phyloP scores from a whole-genome alignment of 2,888 invertebrate genomes.

The Epistrophella euchroma region DNA sequence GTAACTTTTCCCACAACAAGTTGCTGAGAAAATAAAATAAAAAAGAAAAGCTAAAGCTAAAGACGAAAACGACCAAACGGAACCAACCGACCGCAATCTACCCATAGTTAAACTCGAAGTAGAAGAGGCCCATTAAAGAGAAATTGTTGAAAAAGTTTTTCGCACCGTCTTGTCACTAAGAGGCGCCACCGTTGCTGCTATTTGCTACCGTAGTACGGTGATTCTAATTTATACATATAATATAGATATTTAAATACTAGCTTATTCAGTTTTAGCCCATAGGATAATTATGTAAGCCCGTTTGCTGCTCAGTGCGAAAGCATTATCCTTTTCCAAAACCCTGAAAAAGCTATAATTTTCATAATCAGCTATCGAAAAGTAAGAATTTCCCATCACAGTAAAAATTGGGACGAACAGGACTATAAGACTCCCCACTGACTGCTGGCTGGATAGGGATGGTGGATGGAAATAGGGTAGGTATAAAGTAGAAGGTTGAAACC shows the following conservation, averaged over 20 bases:
- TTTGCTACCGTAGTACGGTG: not conserved
- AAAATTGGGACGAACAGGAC: not conserved
- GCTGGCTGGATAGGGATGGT: no score
- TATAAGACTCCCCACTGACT: no score
- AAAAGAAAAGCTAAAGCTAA: not conserved
- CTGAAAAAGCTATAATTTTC: slow-evolving; percentile 66
- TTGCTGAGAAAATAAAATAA: slow-evolving; percentile 43
- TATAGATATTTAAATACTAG: not conserved
- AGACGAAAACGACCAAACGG: slow-evolving; percentile 5
- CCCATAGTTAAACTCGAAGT: not conserved
- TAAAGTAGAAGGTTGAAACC: not conserved
- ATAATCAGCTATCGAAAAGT: slow-evolving; percentile 70
- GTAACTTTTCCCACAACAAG: slow-evolving; percentile 70
- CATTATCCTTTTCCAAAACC: slow-evolving; percentile 48
- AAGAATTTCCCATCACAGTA: not conserved
- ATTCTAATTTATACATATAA: not conserved
- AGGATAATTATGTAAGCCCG: slow-evolving; percentile 55
- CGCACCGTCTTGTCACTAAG: slow-evolving; percentile 10
- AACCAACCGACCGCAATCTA: slow-evolving; percentile 5
- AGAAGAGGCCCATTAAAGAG: slow-evolving; percentile 47
- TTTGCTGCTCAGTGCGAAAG: not conserved
- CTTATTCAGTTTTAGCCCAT: slow-evolving; percentile 20
- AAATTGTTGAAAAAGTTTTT: slow-evolving; percentile 65
- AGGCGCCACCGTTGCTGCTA: not conserved
- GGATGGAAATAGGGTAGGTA: not conserved